Conservation (phyloP, 2,797 vertebrate species). For the Typhlichthys eigenmanni region DNA sequence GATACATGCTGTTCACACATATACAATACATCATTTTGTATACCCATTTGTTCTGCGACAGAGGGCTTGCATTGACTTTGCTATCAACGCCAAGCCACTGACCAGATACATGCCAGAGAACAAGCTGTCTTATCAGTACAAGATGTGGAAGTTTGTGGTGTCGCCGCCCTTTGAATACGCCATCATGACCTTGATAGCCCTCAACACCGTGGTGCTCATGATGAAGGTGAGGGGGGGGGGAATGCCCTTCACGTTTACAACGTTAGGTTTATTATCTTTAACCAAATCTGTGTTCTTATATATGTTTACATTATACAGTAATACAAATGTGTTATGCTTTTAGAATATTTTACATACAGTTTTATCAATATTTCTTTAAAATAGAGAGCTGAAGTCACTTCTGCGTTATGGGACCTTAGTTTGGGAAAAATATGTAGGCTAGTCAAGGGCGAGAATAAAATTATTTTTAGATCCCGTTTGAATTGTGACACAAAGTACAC, state of each 20-base stretch:
- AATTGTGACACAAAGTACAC: too few relatives aligned
- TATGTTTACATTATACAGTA: too few relatives aligned
- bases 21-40: not conserved
- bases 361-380: too few relatives aligned
- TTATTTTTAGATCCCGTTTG: too few relatives aligned
- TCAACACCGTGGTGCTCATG: slow-evolving; percentile 98
- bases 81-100: slow-evolving; percentile 94
- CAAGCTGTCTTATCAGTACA: slow-evolving; percentile 96
- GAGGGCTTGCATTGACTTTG: slow-evolving; percentile 98
- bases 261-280: not conserved
- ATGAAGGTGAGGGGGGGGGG: slow-evolving; percentile 88
- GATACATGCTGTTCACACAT: not conserved
- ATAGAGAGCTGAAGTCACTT: too few relatives aligned
- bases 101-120: slow-evolving; percentile 97
- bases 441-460: too few relatives aligned
- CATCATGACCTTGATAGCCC: slow-evolving; percentile 97
- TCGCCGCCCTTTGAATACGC: slow-evolving; percentile 97
- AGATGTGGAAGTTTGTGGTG: slow-evolving; percentile 97
- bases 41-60: slow-evolving; percentile 48
- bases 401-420: too few relatives aligned
- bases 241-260: not conserved
- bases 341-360: too few relatives aligned
- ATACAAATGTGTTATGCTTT: too few relatives aligned
- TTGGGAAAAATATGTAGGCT: too few relatives aligned
- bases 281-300: not conserved